Conservation (phyloP, 1,140 invertebrate genomes). For the Brachystomella parvula region DNA sequence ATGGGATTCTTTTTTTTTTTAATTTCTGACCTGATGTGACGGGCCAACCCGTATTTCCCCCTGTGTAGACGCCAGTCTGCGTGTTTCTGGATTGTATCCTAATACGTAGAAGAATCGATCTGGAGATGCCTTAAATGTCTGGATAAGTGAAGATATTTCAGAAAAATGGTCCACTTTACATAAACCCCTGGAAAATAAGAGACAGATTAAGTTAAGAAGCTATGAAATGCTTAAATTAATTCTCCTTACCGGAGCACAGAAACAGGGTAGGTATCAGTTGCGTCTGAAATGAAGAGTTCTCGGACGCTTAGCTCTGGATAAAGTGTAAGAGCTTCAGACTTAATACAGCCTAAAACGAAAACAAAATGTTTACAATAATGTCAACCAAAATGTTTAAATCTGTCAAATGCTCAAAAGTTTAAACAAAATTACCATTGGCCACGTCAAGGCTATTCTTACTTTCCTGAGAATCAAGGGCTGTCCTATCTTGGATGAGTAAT, state of each 20-base stretch:
- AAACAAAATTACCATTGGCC: not conserved
- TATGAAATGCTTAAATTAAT: not conserved
- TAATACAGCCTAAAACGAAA: constrained; percentile 17
- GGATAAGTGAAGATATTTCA: constrained; percentile 46
- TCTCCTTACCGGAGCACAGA: constrained; percentile 45
- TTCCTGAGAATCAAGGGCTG: constrained; percentile 38
- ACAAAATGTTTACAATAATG: not conserved
- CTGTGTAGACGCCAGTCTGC: constrained; percentile 70
- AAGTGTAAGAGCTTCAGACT: constrained; percentile 21
- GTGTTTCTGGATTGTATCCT: constrained; percentile 53
- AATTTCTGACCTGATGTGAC: constrained; percentile 71
- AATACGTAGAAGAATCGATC: constrained; percentile 42
- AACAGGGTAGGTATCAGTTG: constrained; percentile 50
- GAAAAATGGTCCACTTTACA: constrained; percentile 49
- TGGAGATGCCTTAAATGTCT: constrained; percentile 42
- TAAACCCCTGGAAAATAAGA: constrained; percentile 43
- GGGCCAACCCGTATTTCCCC: constrained; percentile 90
- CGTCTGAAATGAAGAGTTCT: constrained; percentile 51
- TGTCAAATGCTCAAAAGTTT: not conserved
- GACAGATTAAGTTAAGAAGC: not conserved
- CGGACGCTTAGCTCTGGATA: constrained; percentile 46
- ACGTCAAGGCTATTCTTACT: not conserved
- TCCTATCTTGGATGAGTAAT: constrained; percentile 48
- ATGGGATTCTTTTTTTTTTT: no score
- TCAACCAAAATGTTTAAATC: not conserved